A percentile compares a stretch with the other conserved stretches of the same genome.
These are phyloP conservation scores for Streptopelia turtur DNA, from an alignment of 2,797 vertebrate species.

Conservation along the genomic window DNA sequence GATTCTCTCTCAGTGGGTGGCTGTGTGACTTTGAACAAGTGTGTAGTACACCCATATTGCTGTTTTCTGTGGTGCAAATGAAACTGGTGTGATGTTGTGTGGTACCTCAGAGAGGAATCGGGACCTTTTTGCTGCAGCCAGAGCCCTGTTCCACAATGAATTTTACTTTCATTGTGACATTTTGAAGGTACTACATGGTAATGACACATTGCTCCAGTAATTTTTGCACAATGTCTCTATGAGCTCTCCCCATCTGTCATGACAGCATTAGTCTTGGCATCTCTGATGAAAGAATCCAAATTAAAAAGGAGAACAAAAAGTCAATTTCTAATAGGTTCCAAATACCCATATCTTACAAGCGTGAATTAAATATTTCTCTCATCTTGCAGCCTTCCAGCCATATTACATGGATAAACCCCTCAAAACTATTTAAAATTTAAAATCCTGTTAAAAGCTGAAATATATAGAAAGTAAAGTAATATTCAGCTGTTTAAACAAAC, in stretches of 20 bases:
- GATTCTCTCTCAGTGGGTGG: neutral
- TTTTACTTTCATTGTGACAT: slow-evolving; percentile 59
- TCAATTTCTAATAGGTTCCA: slow-evolving; percentile 65
- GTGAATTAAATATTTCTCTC: slow-evolving; percentile 68
- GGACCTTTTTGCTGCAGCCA: neutral
- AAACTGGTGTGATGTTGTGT: neutral
- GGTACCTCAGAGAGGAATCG: neutral
- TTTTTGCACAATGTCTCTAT: slow-evolving; percentile 59
- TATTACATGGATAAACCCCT: slow-evolving; percentile 34
- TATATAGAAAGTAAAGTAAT: slow-evolving; percentile 53
- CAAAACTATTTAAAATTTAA: slow-evolving; percentile 53
- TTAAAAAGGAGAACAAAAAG: slow-evolving; percentile 70
- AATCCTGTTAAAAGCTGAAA: slow-evolving; percentile 62
- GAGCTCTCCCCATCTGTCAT: slow-evolving; percentile 70
- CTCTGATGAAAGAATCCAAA: slow-evolving; percentile 67
- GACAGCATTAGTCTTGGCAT: slow-evolving; percentile 71
- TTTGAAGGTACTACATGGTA: slow-evolving; percentile 63
- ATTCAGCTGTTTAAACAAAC: slow-evolving; percentile 63
- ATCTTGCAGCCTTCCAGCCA: slow-evolving; percentile 52
- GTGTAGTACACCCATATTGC: neutral
- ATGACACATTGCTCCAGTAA: slow-evolving; percentile 68
- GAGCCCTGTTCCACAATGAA: neutral
- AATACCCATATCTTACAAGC: slow-evolving; percentile 53
- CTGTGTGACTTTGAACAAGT: neutral
- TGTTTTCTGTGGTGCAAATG: neutral